Conservation (phyloP, 2,888 invertebrate species). For the Eilema caniola region DNA sequence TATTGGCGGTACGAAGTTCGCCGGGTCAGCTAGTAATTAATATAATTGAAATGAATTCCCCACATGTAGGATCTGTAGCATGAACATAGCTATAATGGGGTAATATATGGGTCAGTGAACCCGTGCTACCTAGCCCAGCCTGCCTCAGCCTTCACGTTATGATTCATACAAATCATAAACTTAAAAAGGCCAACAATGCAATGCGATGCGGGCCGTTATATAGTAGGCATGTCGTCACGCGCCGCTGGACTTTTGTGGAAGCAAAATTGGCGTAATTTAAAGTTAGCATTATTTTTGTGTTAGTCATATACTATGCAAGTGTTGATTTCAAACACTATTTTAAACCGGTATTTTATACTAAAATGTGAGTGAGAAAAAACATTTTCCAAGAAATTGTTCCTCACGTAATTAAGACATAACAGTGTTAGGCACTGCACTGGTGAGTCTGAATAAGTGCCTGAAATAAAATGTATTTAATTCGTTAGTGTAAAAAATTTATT, state of each 20-base stretch:
- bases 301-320: constrained; percentile 1
- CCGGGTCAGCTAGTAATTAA: no score
- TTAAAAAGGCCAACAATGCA: constrained; percentile 48
- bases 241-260: constrained; percentile 34
- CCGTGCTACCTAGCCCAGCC: constrained; percentile 35
- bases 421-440: constrained; percentile 2
- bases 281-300: background rate
- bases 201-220: constrained; percentile 40
- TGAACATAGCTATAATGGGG: constrained; percentile 23
- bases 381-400: background rate
- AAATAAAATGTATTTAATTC: background rate
- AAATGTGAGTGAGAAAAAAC: background rate
- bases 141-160: constrained; percentile 34
- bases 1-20: no score
- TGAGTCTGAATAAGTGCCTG: background rate
- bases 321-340: no score
- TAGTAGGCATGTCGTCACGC: constrained; percentile 44
- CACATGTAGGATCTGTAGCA: background rate
- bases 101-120: constrained; percentile 52
- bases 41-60: background rate
- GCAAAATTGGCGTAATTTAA: constrained; percentile 1
- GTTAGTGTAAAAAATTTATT: background rate
- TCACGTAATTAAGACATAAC: background rate
- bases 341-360: background rate
- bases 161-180: constrained; percentile 46